Percentiles rank a stretch among this genome's conserved stretches.
These are phyloP conservation scores for Leptinotarsa peninsularis DNA, from an alignment of 2,888 invertebrate species.

Conservation along the genomic window DNA sequence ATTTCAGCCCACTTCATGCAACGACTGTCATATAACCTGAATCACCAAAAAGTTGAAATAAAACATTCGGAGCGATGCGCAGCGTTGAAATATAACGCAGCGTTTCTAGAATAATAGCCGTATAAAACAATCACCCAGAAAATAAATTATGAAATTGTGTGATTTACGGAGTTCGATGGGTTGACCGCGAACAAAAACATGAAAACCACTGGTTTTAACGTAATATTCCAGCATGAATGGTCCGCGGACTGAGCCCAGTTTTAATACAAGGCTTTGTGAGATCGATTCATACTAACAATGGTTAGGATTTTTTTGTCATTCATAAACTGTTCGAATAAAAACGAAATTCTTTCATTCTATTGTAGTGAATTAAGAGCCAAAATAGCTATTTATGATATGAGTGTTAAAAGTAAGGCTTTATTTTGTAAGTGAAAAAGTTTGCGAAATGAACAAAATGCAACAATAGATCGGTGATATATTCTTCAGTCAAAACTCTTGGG, in stretches of 20 bases:
- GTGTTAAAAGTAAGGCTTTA: too few relatives aligned
- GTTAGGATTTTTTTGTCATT: background rate
- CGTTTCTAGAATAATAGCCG: slow-evolving; percentile 13
- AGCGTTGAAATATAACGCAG: slow-evolving; percentile 8
- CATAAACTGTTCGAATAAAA: background rate
- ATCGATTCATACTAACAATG: background rate
- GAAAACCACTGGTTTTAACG: slow-evolving; percentile 12
- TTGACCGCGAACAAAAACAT: slow-evolving; percentile 13
- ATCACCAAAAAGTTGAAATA: slow-evolving; percentile 4
- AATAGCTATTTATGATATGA: too few relatives aligned
- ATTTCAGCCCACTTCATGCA: background rate
- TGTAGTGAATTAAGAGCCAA: too few relatives aligned
- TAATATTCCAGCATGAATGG: slow-evolving; percentile 14
- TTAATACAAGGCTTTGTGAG: background rate
- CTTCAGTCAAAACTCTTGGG: too few relatives aligned
- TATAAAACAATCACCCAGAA: slow-evolving; percentile 17
- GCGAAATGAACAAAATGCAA: too few relatives aligned
- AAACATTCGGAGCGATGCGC: slow-evolving; percentile 7
- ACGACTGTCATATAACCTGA: slow-evolving; percentile 7
- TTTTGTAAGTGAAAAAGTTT: too few relatives aligned
- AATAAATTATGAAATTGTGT: slow-evolving; percentile 21
- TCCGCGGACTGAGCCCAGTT: background rate
- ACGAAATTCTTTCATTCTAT: background rate
- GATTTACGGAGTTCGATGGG: slow-evolving; percentile 20
- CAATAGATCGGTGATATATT: too few relatives aligned